Base-by-base conservation (phyloP, 2,113 vertebrate species). In the Oryzias curvinotus region DNA sequence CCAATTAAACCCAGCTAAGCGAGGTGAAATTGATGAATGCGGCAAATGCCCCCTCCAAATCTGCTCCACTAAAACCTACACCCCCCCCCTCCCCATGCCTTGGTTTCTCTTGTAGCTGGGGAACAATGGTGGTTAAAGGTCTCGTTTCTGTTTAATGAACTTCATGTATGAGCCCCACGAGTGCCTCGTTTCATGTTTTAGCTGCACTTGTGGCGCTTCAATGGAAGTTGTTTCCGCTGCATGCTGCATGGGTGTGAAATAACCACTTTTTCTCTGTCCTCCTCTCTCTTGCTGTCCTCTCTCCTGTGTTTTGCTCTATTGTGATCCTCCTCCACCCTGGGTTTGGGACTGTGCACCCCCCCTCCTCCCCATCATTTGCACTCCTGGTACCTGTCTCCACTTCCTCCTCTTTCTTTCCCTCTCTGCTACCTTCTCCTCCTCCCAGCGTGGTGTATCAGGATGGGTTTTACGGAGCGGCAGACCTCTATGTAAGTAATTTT, bases 381-480 rank as follows among this genome's bases (percentile, higher is more conserved):
- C 42, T 43, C 7, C 21, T n/a, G 28, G 5, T 51, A 28, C 62
- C 62, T 42, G 53, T 51, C 60, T 25, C 17, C 56, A 28, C 30
- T 78, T 77, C 85, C 69, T 78, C 73, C 63, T 5, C 18, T 26
- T 12, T 10, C 28, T 3, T 48, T 30, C 18, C 36, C 12, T 19
- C 65, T 30, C 60, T 62, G 60, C 62, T 7, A 12, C 36, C 36
- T 36, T 10, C 68, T 54, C 19, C 75, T 62, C 70, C 70, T 83
- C 87, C 88, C 84, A 92, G 91, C 68, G 90, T 93, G 86, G 90
- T 93, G 85, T 93, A 93, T 90, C 91, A 93, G 81, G 91, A 93
- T 88, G 91, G 91, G 84, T 93, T 93, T 91, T 93, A 93, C 86
- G 89, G 90, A 79, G 91, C 91, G 12, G 91, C 91, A 52, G 91